Evolutionary conservation across 2,888 invertebrate genomes (phyloP), one percentile per base, ranked within the genome.

Genomic region (Falcaria lacertinaria): DNA sequence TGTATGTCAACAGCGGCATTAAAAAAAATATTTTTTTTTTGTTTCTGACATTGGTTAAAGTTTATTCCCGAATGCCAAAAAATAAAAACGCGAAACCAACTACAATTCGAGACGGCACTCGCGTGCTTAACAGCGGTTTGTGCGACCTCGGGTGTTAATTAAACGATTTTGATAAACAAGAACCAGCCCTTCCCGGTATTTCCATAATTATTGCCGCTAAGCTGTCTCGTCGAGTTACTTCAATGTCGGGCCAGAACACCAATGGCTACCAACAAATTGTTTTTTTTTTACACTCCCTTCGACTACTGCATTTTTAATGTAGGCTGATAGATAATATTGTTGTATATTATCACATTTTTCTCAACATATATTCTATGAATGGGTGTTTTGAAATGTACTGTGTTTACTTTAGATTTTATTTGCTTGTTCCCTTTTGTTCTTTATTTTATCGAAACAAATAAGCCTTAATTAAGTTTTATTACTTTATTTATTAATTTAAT

Each of bases 101-200:
- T 35, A 49, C 49, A 37, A 48, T 43, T 46, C 39, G 48, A 43
- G 47, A 44, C 44, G 49, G 47, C 48, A 48, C 45, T 68, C 39
- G 70, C 73, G 67, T 73, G 72, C 44, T 43, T 33, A 4, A 28
- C 28, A 22, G 44, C 54, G 52, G 47, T 70, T 70, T 54, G 43
- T 56, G 54, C 47, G 56, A 54, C 57, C 60, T 50, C 46, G 47
- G 47, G 51, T 40, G 55, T 59, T 64, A 73, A 68, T 70, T 68
- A 67, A 70, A 63, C 59, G 57, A 66, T 69, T 69, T 62, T 59
- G 58, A 69, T 69, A 69, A 58, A 69, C 60, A 64, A 58, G 67
- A 66, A 56, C 19, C 43, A 54, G 54, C 48, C 56, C 52, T 50
- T 44, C 43, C 43, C 35, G 45, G 47, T 41, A 59, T 64, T 58